Evolutionary conservation across 2,888 invertebrate species (phyloP).

Genomic region (Pyrrhia umbra): DNA sequence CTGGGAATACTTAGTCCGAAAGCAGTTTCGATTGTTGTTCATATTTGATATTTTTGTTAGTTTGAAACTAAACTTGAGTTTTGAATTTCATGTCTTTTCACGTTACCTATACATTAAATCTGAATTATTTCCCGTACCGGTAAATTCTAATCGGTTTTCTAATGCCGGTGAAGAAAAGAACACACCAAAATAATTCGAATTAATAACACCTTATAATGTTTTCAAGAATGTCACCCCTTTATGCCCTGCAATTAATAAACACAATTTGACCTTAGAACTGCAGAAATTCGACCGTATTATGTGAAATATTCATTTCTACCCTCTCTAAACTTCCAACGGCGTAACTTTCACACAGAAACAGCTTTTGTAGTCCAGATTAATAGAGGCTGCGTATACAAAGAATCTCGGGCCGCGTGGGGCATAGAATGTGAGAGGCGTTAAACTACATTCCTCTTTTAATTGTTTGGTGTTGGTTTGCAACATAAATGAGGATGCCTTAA

Average conservation of each 20-base stretch:
- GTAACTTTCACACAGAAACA: background rate
- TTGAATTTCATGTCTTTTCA: too few species aligned
- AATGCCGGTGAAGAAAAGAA: too few species aligned
- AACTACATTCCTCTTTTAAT: slow-evolving; percentile 1
- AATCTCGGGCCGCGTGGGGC: background rate
- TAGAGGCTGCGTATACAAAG: background rate
- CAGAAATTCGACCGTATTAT: background rate
- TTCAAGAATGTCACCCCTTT: background rate
- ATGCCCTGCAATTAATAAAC: background rate
- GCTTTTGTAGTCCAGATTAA: background rate
- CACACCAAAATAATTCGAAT: too few species aligned
- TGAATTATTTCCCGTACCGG: too few species aligned
- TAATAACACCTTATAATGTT: too few species aligned
- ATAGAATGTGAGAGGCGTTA: background rate
- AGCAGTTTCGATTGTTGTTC: too few species aligned
- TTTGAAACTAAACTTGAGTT: too few species aligned
- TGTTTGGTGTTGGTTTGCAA: background rate
- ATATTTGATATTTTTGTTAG: too few species aligned
- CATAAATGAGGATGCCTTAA: background rate
- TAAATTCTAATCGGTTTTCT: too few species aligned
- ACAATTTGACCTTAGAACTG: background rate
- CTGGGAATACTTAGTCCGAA: too few species aligned
- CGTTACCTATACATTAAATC: too few species aligned
- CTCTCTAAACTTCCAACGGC: background rate
- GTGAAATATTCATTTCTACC: background rate